These are phyloP conservation scores for Pachliopta kotzebuea DNA, from an alignment of 2,888 invertebrate genomes.

Conservation along the genomic window DNA sequence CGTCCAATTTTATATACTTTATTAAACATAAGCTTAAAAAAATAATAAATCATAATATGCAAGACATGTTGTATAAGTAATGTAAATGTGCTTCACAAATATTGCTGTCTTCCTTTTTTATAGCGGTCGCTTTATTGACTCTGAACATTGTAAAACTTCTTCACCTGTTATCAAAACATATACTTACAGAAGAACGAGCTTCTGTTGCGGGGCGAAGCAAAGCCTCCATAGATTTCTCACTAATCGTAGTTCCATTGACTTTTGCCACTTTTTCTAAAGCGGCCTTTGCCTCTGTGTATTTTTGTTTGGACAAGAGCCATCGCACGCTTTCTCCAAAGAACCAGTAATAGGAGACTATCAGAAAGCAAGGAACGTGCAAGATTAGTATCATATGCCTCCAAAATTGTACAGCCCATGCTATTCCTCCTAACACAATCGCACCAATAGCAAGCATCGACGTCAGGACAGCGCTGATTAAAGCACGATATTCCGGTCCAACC, in stretches of 20 bases:
- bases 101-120: too few species aligned
- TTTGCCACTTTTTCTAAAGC: conserved; percentile 82
- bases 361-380: conserved; percentile 84
- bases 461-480: conserved; percentile 84
- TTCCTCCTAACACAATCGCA: conserved; percentile 83
- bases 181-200: too few species aligned
- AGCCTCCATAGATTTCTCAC: conserved; percentile 69
- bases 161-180: too few species aligned
- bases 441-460: conserved; percentile 87
- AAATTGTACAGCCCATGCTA: conserved; percentile 84
- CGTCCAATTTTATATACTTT: too few species aligned
- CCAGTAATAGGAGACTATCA: conserved; percentile 85
- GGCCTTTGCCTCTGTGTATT: conserved; percentile 80
- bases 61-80: too few species aligned
- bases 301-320: conserved; percentile 86
- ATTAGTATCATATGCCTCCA: conserved; percentile 85
- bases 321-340: conserved; percentile 85
- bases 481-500: conserved; percentile 87
- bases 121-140: too few species aligned
- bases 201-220: too few species aligned
- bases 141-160: too few species aligned
- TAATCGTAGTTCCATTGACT: conserved; percentile 79
- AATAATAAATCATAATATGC: too few species aligned
- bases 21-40: too few species aligned
- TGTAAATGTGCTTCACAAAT: too few species aligned